Evolutionary conservation across 1,140 invertebrate species (phyloP), one percentile per base, ranked within the genome.

Genomic region (Anastrepha ludens): DNA sequence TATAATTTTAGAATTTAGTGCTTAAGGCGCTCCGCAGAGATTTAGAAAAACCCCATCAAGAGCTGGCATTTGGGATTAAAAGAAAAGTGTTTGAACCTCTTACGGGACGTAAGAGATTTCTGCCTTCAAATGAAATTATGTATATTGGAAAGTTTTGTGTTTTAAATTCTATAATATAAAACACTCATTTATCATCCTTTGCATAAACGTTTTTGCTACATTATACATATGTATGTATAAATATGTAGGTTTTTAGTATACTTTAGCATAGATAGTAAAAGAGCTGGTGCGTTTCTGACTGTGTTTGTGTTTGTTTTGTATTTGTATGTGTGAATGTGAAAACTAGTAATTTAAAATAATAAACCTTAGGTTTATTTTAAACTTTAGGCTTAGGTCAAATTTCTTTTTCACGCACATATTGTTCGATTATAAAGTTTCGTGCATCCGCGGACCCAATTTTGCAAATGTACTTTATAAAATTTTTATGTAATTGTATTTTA

Each of bases 251-350:
- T 20, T 65, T 65, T 17, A 50, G 6, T 58, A 85, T 20, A 29
- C 7, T 58, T 85, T 85, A 85, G 47, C 4, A 1, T 55, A 85
- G 58, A n/a, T 85, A 58, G 47, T 85, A 58, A 58, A 85, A 85
- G 20, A n/a, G n/a, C 44, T 58, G 50, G 47, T 85, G n/a, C 20
- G 50, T 20, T 2, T 50, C 6, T 5, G n/a, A 50, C n/a, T 81
- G 74, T 81, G 74, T 81, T 6, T 85, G 81, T 58, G 17, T 85
- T 29, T 58, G n/a, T 85, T 85, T 65, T 85, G 17, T 85, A 58
- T 20, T 11, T 58, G 81, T 59, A 39, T 85, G 55, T 29, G 17
- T 85, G 55, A 17, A 15, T 85, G 81, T 1, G 8, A 15, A 47
- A 44, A 47, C 15, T 74, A 44, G 13, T 74, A 44, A 17, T 13